A percentile compares a stretch with the other conserved stretches of the same genome.
Evolutionary conservation across 1,140 invertebrate genomes (phyloP).

Genomic region (Pseudomyrmex gracilis): DNA sequence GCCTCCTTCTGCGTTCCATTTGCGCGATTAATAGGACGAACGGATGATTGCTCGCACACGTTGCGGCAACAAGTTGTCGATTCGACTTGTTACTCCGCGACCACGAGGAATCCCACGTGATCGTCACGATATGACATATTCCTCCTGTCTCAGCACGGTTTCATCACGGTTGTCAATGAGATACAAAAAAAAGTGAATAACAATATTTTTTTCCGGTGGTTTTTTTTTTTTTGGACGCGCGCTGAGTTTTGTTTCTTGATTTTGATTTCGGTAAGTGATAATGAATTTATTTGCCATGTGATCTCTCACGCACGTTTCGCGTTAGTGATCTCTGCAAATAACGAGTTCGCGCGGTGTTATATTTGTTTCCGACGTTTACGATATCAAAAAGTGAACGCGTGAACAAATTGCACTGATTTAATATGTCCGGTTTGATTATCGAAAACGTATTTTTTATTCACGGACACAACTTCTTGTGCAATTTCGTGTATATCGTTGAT

Average conservation of each 20-base stretch:
- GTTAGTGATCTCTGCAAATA: background rate
- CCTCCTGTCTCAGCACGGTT: too few relatives aligned
- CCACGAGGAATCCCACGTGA: constrained; percentile 6
- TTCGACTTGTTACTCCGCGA: background rate
- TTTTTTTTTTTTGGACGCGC: background rate
- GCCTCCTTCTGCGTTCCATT: constrained; percentile 31
- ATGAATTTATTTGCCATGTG: background rate
- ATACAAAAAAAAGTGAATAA: too few relatives aligned
- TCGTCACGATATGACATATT: background rate
- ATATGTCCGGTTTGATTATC: too few relatives aligned
- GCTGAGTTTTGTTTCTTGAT: too few relatives aligned
- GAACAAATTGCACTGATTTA: too few relatives aligned
- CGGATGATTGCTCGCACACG: constrained; percentile 9
- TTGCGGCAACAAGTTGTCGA: constrained; percentile 12
- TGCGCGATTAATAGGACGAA: constrained; percentile 33
- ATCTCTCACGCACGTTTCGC: background rate
- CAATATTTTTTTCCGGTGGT: too few relatives aligned
- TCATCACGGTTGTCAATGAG: too few relatives aligned
- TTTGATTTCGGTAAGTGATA: background rate
- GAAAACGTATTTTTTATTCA: too few relatives aligned
- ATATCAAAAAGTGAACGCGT: too few relatives aligned
- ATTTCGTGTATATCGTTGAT: too few relatives aligned
- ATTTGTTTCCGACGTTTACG: too few relatives aligned
- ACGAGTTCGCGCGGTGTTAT: background rate
- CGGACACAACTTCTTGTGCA: too few relatives aligned